phyloP scores from a whole-genome alignment of 2,888 invertebrate genomes.

The Ligdia adustata region DNA sequence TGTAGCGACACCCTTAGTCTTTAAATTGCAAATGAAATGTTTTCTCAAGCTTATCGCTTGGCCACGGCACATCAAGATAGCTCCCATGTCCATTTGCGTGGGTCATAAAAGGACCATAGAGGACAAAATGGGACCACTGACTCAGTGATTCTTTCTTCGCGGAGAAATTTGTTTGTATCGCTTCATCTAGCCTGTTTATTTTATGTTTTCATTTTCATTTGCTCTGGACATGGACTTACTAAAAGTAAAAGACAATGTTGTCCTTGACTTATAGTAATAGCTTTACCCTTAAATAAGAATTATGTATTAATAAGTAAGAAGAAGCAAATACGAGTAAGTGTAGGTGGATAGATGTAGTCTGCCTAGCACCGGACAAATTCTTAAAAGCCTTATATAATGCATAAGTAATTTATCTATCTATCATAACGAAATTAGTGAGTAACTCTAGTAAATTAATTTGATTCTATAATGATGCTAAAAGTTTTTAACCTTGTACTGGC shows the following conservation, averaged over 20 bases:
- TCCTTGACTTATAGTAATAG: no score
- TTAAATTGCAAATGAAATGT: constrained; percentile 59
- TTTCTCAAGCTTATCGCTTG: constrained; percentile 60
- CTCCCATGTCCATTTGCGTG: constrained; percentile 49
- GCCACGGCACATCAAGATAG: constrained; percentile 57
- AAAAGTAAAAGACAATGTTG: not conserved
- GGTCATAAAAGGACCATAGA: constrained; percentile 53
- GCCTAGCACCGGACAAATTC: no score
- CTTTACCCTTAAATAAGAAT: no score
- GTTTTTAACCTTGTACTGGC: no score
- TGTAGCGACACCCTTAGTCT: constrained; percentile 20
- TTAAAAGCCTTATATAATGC: no score
- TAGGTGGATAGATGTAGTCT: no score
- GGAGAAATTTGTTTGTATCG: constrained; percentile 30
- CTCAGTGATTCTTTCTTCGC: constrained; percentile 28
- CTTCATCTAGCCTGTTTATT: constrained; percentile 27
- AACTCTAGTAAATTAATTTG: no score
- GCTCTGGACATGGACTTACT: not conserved
- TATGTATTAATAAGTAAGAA: no score
- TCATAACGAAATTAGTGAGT: no score
- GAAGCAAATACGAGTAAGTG: no score
- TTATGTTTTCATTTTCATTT: constrained; percentile 22
- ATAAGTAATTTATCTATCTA: no score
- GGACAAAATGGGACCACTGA: constrained; percentile 45
- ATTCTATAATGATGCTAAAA: no score